Evolutionary conservation across 2,888 invertebrate species (phyloP).

Genomic region (Ryuthela nishihirai): DNA sequence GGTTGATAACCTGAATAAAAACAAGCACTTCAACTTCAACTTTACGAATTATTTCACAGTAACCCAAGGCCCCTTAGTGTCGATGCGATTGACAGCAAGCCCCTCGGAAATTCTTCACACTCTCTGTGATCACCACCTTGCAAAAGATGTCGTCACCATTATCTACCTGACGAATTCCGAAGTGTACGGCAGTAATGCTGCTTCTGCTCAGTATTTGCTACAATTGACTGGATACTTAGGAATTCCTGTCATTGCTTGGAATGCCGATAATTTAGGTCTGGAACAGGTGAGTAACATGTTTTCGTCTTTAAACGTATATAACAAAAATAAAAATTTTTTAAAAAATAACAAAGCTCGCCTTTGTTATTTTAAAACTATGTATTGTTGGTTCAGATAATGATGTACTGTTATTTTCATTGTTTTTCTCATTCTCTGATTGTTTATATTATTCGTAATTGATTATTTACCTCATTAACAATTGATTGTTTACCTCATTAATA

Average conservation of each 20-base stretch:
- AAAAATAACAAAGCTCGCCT: too few species aligned
- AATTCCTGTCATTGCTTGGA: slow-evolving; percentile 96
- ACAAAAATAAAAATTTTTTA: too few species aligned
- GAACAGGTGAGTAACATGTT: slow-evolving; percentile 57
- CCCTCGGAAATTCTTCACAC: slow-evolving; percentile 46
- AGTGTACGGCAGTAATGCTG: slow-evolving; percentile 82
- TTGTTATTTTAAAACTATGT: too few species aligned
- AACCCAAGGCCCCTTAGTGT: slow-evolving; percentile 31
- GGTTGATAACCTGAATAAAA: slow-evolving; percentile 32
- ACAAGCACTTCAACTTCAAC: slow-evolving; percentile 35
- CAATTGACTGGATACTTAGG: slow-evolving; percentile 90
- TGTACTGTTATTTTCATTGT: too few species aligned
- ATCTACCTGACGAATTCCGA: slow-evolving; percentile 94
- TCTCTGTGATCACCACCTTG: slow-evolving; percentile 47
- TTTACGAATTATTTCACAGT: slow-evolving; percentile 39
- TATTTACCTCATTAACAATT: too few species aligned
- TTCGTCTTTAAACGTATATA: too few species aligned
- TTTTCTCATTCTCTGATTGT: too few species aligned
- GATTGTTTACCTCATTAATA: too few species aligned
- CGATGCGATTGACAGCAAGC: slow-evolving; percentile 54
- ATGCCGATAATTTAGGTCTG: slow-evolving; percentile 92
- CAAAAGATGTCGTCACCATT: slow-evolving; percentile 55
- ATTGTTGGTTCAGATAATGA: too few species aligned
- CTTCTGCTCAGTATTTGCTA: slow-evolving; percentile 89
- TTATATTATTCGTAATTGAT: too few species aligned